Base-by-base conservation (phyloP, 2,797 vertebrate species). In the Artibeus lituratus region DNA sequence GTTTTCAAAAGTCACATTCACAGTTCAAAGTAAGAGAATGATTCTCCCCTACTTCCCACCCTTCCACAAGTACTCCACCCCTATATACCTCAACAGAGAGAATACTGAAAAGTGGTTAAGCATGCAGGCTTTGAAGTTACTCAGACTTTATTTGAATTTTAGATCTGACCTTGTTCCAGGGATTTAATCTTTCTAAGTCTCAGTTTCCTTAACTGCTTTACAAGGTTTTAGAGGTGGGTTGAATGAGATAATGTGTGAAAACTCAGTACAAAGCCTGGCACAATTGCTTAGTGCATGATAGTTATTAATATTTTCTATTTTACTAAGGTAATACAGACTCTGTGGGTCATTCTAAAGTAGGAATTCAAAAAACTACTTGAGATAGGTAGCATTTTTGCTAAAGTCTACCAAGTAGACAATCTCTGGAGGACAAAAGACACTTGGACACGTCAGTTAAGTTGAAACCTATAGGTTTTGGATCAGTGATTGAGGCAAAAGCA, bases 261-360 rank as follows among this genome's bases (percentile, higher is more conserved):
- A 39, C 19, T 39, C 39, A 76, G 44, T 37, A 74, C 7, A 55
- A 44, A 11, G 35, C 51, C 15, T 47, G 44, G 47, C 47, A 51
- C 19, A 49, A 74, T n/a, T 47, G 49, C 76, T 15, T 26, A 19
- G 35, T 21, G 51, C 87, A 39, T 3, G 35, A 47, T 10, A 29
- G 76, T 70, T 82, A 69, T 51, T 88, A 94, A 57, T 89, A 93
- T 91, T 95, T 82, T 49, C 85, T 62, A 32, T 37, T 86, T 29
- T 72, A 70, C 18, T 51, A 81, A 92, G 67, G 67, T 2, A 4
- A 59, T 47, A n/a, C 16, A 51, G 53, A 88, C 39, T 65, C 59
- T 55, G 76, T 26, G 42, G 85, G 44, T 62, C 53, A 83, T 55
- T 94, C 73, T 89, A 86, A 88, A 80, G 87, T 22, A 87, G 89